Evolutionary conservation across 2,888 invertebrate species (phyloP).

Genomic region (Dicycla oo): DNA sequence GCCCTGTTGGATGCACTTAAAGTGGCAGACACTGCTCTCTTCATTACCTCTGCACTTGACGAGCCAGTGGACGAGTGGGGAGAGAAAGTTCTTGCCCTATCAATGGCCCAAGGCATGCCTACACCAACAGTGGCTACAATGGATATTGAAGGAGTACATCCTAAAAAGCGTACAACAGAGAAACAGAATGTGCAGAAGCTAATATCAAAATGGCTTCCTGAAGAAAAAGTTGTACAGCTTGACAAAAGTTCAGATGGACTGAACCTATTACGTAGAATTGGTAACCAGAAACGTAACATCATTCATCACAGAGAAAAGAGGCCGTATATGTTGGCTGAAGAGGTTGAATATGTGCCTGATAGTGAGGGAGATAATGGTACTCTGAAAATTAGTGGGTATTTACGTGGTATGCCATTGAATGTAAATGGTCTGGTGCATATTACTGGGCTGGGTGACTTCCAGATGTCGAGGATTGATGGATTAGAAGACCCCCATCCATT

Average conservation of each 20-base stretch:
- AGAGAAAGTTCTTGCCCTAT: slow-evolving; percentile 93
- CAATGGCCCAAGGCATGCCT: slow-evolving; percentile 95
- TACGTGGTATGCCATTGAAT: slow-evolving; percentile 95
- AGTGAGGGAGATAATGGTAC: slow-evolving; percentile 90
- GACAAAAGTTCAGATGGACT: slow-evolving; percentile 94
- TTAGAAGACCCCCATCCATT: slow-evolving; percentile 93
- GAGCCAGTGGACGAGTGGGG: slow-evolving; percentile 95
- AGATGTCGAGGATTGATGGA: slow-evolving; percentile 95
- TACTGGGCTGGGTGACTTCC: slow-evolving; percentile 98
- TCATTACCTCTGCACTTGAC: slow-evolving; percentile 94
- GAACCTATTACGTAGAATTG: slow-evolving; percentile 92
- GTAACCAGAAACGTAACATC: slow-evolving; percentile 94
- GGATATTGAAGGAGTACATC: slow-evolving; percentile 93
- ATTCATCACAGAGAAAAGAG: slow-evolving; percentile 94
- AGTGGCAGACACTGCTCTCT: slow-evolving; percentile 96
- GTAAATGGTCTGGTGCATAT: slow-evolving; percentile 97
- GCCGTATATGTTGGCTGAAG: slow-evolving; percentile 96
- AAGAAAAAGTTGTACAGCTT: slow-evolving; percentile 94
- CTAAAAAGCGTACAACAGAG: slow-evolving; percentile 93
- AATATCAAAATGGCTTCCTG: slow-evolving; percentile 94
- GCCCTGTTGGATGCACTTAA: slow-evolving; percentile 95
- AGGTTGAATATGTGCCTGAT: slow-evolving; percentile 91
- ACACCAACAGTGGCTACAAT: slow-evolving; percentile 94
- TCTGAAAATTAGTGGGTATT: slow-evolving; percentile 95
- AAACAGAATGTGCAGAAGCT: slow-evolving; percentile 92